Conservation (phyloP, 1,140 invertebrate species). For the Drosophila repleta region DNA sequence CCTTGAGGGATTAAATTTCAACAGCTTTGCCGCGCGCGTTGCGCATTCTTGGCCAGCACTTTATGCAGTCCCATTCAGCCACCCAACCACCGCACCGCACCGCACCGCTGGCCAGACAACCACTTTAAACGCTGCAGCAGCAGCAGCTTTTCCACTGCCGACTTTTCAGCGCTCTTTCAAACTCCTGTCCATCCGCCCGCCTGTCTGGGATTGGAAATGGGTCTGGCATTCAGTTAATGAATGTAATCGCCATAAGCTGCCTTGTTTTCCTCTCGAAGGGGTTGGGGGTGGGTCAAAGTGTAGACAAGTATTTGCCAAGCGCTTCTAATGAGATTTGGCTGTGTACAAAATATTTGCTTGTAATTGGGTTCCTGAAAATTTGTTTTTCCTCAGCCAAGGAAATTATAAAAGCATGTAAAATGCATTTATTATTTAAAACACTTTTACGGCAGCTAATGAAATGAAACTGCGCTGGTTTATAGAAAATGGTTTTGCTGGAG, state of each 20-base stretch:
- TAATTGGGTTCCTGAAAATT: constrained; percentile 59
- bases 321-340: constrained; percentile 36
- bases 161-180: constrained; percentile 66
- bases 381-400: constrained; percentile 5
- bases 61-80: constrained; percentile 33
- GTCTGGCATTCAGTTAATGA: constrained; percentile 71
- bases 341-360: constrained; percentile 59
- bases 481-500: constrained; percentile 5
- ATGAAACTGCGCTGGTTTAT: constrained; percentile 9
- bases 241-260: constrained; percentile 78
- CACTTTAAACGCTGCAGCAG: constrained; percentile 17
- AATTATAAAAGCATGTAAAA: constrained; percentile 55
- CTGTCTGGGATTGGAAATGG: constrained; percentile 37
- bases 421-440: constrained; percentile 54
- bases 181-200: constrained; percentile 25
- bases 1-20: constrained; percentile 82
- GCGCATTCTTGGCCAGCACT: constrained; percentile 75
- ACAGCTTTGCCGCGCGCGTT: constrained; percentile 72
- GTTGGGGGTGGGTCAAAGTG: neutral
- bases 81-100: constrained; percentile 7
- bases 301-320: constrained; percentile 10
- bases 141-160: constrained; percentile 50
- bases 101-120: neutral
- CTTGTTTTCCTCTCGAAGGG: constrained; percentile 42
- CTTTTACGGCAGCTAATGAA: constrained; percentile 28